Percentiles rank a stretch among this genome's conserved stretches.
Conservation (phyloP, 2,113 vertebrate species). For the Leuciscus idus region DNA sequence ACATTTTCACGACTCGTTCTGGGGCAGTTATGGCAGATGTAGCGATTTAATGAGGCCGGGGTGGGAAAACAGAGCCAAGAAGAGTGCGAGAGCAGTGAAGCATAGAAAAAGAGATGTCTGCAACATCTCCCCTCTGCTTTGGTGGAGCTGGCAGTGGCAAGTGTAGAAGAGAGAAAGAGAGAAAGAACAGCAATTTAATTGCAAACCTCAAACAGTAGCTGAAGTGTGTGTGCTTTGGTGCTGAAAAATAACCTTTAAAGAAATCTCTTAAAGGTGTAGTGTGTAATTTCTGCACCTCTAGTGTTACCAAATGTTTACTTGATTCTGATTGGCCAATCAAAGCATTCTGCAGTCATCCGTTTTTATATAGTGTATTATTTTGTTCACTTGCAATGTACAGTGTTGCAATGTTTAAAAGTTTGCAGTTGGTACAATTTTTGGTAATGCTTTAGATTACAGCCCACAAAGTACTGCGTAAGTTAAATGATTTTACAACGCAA, state of each 20-base stretch:
- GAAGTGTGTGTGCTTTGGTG: background rate
- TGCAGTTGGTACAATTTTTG: too few relatives aligned
- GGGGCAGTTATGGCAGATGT: background rate
- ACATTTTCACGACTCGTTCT: background rate
- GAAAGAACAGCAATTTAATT: background rate
- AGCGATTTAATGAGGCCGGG: background rate
- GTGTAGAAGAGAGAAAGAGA: background rate
- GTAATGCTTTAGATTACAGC: too few relatives aligned
- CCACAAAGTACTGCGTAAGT: too few relatives aligned
- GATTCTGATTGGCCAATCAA: background rate
- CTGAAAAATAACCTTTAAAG: background rate
- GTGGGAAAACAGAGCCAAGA: background rate
- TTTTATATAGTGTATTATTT: background rate
- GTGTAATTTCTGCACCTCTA: background rate
- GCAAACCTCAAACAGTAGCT: background rate
- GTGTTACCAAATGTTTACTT: background rate
- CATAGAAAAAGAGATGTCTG: background rate
- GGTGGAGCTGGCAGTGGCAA: background rate
- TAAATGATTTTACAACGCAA: too few relatives aligned
- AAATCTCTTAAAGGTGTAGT: background rate
- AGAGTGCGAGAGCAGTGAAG: background rate
- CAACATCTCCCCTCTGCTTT: conserved; percentile 1
- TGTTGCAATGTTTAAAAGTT: background rate
- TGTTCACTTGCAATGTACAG: background rate
- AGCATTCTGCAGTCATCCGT: background rate